Evolutionary conservation across 1,140 invertebrate genomes (phyloP).

Genomic region (Tetramorium alpestre): DNA sequence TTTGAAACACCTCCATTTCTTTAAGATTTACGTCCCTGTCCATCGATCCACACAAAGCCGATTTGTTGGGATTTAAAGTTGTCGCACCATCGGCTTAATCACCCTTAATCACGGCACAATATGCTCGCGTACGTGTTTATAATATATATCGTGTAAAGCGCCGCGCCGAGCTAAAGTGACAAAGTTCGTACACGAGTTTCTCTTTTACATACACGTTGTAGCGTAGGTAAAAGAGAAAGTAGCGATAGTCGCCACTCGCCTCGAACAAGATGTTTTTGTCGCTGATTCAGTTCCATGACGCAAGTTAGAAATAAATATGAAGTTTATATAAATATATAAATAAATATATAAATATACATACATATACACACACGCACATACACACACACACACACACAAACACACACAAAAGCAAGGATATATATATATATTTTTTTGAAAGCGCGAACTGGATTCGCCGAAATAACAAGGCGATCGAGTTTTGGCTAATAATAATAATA

Average conservation of each 20-base stretch:
- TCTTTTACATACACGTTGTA: conserved; percentile 76
- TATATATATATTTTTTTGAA: conserved; percentile 78
- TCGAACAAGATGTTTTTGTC: conserved; percentile 68
- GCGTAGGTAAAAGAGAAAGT: conserved; percentile 66
- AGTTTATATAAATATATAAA: conserved; percentile 74
- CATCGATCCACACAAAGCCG: conserved; percentile 24
- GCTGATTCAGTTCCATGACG: conserved; percentile 78
- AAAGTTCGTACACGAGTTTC: conserved; percentile 57
- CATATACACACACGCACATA: too few relatives aligned
- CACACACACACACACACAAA: conserved; percentile 36
- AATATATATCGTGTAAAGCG: conserved; percentile 62
- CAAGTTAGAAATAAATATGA: conserved; percentile 74
- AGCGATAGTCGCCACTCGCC: conserved; percentile 45
- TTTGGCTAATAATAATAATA: background rate
- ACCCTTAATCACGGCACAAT: conserved; percentile 54
- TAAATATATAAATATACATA: conserved; percentile 14
- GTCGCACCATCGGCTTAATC: conserved; percentile 58
- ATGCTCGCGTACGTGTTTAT: conserved; percentile 57
- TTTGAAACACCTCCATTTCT: conserved; percentile 59
- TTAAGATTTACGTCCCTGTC: conserved; percentile 44
- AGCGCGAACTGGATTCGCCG: conserved; percentile 74
- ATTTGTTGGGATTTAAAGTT: conserved; percentile 43
- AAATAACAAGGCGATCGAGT: conserved; percentile 65
- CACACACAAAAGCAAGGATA: conserved; percentile 70
- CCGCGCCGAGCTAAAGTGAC: conserved; percentile 63